Conservation (phyloP, 2,113 vertebrate species). For the cat (Felis catus) region F.catus_Fca126_mat1.0 CM031421.1:8882501-8883000, state of each 20-base stretch:
- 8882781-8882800: conserved; percentile 13
- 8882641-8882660: not conserved
- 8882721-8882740: conserved; percentile 35
- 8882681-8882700: not conserved
- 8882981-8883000: conserved; percentile 31
- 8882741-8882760: not conserved
- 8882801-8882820: conserved; percentile 3
- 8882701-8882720: conserved; percentile 19
- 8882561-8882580: not conserved
- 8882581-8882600: not conserved
- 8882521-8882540: not conserved
- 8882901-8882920: not conserved
- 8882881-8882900: conserved; percentile 60
- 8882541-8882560: conserved; percentile 3
- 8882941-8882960: not conserved
- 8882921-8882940: not conserved
- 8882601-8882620: not conserved
- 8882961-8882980: conserved; percentile 43
- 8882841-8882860: conserved; percentile 58
- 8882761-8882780: not conserved
- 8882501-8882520: not conserved
- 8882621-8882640: conserved; percentile 7
- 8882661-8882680: not conserved
- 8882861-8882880: conserved; percentile 66
- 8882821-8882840: conserved; percentile 58